Evolutionary conservation across 2,888 invertebrate species (phyloP).

Genomic region (Villa cingulata): DNA sequence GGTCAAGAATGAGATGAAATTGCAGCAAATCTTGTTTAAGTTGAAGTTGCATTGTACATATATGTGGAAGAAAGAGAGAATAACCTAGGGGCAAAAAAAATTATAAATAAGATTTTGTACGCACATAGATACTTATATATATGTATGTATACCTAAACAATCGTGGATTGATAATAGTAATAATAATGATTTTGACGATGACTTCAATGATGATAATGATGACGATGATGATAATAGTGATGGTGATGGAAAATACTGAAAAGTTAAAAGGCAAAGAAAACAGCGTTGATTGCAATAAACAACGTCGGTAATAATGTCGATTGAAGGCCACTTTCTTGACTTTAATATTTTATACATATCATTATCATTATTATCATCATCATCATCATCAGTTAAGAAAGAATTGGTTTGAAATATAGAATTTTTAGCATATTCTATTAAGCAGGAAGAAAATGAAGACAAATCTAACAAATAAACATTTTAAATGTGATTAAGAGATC

Average conservation of each 20-base stretch:
- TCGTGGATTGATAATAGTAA: too few relatives aligned
- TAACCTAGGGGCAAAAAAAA: too few relatives aligned
- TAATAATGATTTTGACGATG: too few relatives aligned
- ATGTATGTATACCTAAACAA: too few relatives aligned
- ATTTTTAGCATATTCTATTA: neutral
- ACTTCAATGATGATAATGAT: neutral
- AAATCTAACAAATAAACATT: neutral
- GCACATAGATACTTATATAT: too few relatives aligned
- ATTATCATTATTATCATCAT: neutral
- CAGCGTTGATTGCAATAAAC: too few relatives aligned
- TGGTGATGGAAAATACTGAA: neutral
- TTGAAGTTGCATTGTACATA: too few relatives aligned
- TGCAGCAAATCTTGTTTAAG: neutral
- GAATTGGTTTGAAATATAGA: neutral
- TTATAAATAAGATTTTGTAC: too few relatives aligned
- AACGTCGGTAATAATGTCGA: neutral
- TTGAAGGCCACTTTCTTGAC: neutral
- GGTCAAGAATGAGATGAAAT: slow-evolving; percentile 5
- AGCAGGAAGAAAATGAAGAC: neutral
- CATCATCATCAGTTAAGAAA: neutral
- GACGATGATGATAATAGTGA: neutral
- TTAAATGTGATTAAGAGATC: neutral
- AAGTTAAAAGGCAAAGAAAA: neutral
- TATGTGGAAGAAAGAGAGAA: too few relatives aligned
- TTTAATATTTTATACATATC: neutral